Evolutionary conservation across 2,113 vertebrate species (phyloP).

Genomic region (Chaetops frenatus): DNA sequence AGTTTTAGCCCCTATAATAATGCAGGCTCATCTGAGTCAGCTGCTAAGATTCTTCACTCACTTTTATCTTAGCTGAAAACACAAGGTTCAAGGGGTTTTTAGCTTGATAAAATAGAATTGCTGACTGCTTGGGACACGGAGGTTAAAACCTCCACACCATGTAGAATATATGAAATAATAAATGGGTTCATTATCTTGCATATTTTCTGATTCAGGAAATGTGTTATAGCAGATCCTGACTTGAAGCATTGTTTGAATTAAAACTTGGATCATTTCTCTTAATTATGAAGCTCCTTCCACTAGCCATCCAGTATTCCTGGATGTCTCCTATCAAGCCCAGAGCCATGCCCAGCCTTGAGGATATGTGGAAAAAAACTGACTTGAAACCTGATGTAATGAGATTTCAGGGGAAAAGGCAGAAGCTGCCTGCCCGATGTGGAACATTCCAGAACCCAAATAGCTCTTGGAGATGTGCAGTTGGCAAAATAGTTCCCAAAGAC

Average conservation of each 20-base stretch:
- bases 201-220: background rate
- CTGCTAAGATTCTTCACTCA: background rate
- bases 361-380: background rate
- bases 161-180: background rate
- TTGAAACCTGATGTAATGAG: background rate
- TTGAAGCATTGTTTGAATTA: background rate
- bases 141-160: background rate
- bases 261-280: background rate
- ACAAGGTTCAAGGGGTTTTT: background rate
- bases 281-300: background rate
- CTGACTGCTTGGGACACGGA: background rate
- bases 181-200: background rate
- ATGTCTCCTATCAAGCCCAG: background rate
- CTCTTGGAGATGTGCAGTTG: background rate
- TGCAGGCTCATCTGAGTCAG: background rate
- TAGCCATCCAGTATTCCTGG: background rate
- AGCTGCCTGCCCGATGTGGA: background rate
- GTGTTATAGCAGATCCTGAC: background rate
- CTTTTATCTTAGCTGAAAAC: background rate
- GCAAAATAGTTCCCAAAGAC: background rate
- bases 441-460: background rate
- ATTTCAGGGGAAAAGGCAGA: background rate
- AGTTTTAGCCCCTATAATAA: background rate
- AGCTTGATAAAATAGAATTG: constrained; percentile 11
- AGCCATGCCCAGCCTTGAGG: background rate